phyloP scores from a whole-genome alignment of 2,113 vertebrate genomes.

The Chamaea fasciata region DNA sequence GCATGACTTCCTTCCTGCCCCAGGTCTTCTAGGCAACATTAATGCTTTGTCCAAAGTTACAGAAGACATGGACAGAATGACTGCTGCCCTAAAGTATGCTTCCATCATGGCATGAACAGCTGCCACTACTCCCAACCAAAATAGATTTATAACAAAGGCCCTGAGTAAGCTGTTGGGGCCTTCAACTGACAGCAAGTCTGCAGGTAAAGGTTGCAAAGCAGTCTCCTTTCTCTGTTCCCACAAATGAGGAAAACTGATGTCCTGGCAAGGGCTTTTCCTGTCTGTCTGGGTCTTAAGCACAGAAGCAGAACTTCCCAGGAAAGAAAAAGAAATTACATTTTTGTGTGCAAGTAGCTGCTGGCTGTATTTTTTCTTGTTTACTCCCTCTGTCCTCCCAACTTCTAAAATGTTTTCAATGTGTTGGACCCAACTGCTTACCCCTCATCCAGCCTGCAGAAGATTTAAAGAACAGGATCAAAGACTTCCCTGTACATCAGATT shows the following conservation, averaged over 20 bases:
- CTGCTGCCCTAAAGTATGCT: neutral
- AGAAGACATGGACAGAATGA: neutral
- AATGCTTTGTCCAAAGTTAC: neutral
- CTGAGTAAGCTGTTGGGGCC: neutral
- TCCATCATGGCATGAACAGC: neutral
- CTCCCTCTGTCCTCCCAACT: neutral
- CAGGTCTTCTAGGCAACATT: neutral
- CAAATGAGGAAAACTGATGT: conserved; percentile 62
- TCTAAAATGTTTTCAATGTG: neutral
- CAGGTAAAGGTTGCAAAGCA: neutral
- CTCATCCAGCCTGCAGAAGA: neutral
- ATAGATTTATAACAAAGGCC: neutral
- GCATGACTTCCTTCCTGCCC: neutral
- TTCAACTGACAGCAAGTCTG: neutral
- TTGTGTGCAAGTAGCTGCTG: conserved; percentile 6
- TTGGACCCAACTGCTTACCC: neutral
- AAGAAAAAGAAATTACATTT: neutral
- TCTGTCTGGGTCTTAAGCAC: conserved; percentile 51
- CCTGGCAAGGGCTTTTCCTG: conserved; percentile 55
- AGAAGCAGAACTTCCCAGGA: conserved; percentile 28
- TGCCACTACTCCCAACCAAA: neutral
- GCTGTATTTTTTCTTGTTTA: neutral
- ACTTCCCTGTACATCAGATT: neutral
- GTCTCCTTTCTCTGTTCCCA: conserved; percentile 23
- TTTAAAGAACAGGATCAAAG: neutral